Base-by-base conservation (phyloP, 2,888 invertebrate species). In the Temnothorax ravouxi region DNA sequence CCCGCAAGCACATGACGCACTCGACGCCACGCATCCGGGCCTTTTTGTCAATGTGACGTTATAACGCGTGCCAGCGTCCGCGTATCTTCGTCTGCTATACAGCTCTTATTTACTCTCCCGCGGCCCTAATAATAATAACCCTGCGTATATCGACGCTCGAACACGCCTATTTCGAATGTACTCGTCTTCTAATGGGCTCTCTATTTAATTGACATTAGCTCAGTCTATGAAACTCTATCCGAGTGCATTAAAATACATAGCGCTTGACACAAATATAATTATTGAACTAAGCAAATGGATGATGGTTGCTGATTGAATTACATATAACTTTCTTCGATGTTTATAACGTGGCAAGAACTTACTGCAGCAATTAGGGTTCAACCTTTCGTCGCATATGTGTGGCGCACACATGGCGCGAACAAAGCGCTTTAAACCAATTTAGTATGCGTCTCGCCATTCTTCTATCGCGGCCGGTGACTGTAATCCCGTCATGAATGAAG, bases 31-130 rank as follows among this genome's bases (percentile, higher is more conserved):
- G 69, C 74, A 88, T 90, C 86, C 90, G 87, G 64, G 66, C 82
- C 83, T 89, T 89, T 89, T 89, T 89, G 82, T 84, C 52, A 83
- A 25, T 2, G 81, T 85, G 89, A 89, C 86, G 87, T 88, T 84
- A 69, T 74, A 88, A 82, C 84, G 69, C 86, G 85, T 76, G 83
- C 69, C 72, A 72, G 67, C 72, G 34, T 82, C 71, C 44, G 54
- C 44, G 54, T 56, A 56, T 56, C 62, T 34, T 52, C 38, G 66
- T 18, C 69, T 21, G 25, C 47, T 21, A 6, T 54, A 52, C 41
- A 29, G 41, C 8, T 59, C 56, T 44, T 44, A 56, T 69, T 79
- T 59, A 79, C 34, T 47, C 34, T 47, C 15, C 44, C 44, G 15
- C 41, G 25, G 3, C 29, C 47, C 69, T 79, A 54, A 50, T 75